Evolutionary conservation across 2,113 vertebrate species (phyloP).

Genomic region (Dicerorhinus sumatrensis): DNA sequence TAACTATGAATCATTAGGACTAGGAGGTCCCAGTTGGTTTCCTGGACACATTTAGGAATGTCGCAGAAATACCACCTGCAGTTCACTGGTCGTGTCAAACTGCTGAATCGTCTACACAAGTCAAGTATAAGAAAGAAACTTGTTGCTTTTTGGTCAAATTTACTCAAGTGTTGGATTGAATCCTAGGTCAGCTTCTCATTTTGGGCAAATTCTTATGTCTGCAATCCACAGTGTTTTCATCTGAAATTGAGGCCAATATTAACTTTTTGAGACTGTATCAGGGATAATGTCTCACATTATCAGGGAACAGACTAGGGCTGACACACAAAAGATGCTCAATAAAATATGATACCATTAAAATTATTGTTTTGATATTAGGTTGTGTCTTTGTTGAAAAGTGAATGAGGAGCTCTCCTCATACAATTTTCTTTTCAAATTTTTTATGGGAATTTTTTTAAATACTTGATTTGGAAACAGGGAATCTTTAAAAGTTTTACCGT

Average conservation of each 20-base stretch:
- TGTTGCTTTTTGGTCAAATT: slow-evolving; percentile 8
- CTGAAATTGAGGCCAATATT: background rate
- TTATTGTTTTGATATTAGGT: background rate
- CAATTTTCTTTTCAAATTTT: background rate
- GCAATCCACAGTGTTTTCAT: background rate
- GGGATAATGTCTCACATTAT: background rate
- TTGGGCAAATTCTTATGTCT: background rate
- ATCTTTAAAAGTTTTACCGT: background rate
- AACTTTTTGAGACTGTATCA: background rate
- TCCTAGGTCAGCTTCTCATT: background rate
- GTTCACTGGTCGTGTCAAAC: background rate
- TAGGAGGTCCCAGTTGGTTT: background rate
- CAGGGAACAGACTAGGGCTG: background rate
- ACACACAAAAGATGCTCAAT: background rate
- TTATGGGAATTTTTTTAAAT: background rate
- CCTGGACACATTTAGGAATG: background rate
- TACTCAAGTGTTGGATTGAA: slow-evolving; percentile 1
- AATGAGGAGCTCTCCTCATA: background rate
- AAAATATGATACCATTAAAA: slow-evolving; percentile 17
- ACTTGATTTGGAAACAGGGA: background rate
- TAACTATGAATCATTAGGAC: background rate
- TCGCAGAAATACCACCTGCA: background rate
- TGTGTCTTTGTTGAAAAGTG: background rate
- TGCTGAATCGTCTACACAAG: background rate
- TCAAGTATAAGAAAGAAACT: background rate